Conservation (phyloP, 2,888 invertebrate genomes). For the Melieria omissa region DNA sequence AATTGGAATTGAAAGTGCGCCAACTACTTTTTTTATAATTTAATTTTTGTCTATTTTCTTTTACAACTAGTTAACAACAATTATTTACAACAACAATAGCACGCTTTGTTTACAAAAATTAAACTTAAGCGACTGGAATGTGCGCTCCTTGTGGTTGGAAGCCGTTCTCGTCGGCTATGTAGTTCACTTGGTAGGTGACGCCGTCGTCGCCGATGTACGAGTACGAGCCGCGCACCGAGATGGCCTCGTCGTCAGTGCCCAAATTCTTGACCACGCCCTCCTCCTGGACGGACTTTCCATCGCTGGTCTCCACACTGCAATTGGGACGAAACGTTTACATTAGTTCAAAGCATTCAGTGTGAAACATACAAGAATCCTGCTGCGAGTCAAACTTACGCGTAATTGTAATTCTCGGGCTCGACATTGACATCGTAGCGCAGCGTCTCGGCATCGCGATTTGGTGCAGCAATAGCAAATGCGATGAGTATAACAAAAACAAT, state of each 20-base stretch:
- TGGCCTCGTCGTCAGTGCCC: conserved; percentile 70
- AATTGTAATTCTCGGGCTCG: conserved; percentile 35
- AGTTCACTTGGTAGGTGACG: conserved; percentile 70
- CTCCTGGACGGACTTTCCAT: conserved; percentile 68
- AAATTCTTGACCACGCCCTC: conserved; percentile 69
- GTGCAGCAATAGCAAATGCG: conserved; percentile 39
- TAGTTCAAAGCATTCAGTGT: too few species aligned
- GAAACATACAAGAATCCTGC: not conserved
- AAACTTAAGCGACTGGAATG: conserved; percentile 49
- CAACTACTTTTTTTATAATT: too few species aligned
- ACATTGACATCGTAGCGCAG: conserved; percentile 34
- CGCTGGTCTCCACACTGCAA: conserved; percentile 55
- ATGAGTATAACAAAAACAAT: conserved; percentile 42
- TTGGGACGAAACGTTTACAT: not conserved
- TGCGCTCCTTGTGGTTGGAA: conserved; percentile 68
- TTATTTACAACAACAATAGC: not conserved
- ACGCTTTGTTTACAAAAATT: too few species aligned
- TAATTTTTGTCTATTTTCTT: not conserved
- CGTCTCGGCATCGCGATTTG: conserved; percentile 28
- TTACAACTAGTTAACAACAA: conserved; percentile 24
- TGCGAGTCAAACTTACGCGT: conserved; percentile 31
- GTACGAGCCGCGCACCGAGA: conserved; percentile 69
- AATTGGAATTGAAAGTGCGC: too few species aligned
- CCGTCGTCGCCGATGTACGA: conserved; percentile 71
- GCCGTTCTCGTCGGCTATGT: conserved; percentile 66